Conservation (phyloP, 2,888 invertebrate species). For the Bunonema sp. region DNA sequence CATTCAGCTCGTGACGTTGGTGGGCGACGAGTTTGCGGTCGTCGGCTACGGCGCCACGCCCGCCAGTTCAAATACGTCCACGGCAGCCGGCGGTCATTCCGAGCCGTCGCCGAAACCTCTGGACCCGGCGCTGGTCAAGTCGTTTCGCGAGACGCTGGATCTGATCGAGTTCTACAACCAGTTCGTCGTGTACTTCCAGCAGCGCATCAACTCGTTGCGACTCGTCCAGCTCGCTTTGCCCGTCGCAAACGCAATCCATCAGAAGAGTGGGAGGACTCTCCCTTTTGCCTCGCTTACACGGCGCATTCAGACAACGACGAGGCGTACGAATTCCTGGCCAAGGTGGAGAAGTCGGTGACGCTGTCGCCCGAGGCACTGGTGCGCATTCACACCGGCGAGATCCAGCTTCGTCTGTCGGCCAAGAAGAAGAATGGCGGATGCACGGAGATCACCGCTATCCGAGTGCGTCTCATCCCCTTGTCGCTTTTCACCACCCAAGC, state of each 20-base stretch:
- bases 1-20: too few relatives aligned
- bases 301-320: conserved; percentile 59
- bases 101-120: too few relatives aligned
- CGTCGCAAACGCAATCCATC: conserved; percentile 46
- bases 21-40: too few relatives aligned
- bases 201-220: conserved; percentile 80
- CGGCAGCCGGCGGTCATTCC: background rate
- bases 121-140: too few relatives aligned
- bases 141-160: conserved; percentile 59
- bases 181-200: background rate
- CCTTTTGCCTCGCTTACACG: background rate
- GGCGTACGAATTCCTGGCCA: conserved; percentile 71
- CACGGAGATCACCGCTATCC: conserved; percentile 43
- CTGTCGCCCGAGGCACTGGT: conserved; percentile 70
- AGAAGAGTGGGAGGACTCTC: background rate
- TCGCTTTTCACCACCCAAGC: background rate
- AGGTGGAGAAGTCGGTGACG: conserved; percentile 71
- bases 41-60: background rate
- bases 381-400: conserved; percentile 66
- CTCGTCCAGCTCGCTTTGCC: conserved; percentile 63
- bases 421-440: conserved; percentile 46
- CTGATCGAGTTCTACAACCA: conserved; percentile 75
- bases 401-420: conserved; percentile 46
- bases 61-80: background rate
- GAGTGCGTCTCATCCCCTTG: conserved; percentile 9